Conservation (phyloP, 2,797 vertebrate genomes). For the Meda fulgida region DNA sequence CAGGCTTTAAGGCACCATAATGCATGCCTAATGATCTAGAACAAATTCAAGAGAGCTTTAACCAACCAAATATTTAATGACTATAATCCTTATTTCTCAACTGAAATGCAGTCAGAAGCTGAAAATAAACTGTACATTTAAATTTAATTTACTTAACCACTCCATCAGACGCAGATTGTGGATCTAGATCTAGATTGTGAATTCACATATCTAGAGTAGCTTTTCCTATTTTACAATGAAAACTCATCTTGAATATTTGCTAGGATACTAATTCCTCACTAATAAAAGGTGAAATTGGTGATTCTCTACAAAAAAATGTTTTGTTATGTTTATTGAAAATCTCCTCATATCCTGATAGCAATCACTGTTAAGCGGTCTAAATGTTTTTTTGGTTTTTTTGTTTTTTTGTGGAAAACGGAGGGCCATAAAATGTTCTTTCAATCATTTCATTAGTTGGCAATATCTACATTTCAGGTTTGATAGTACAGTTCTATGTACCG, state of each 20-base stretch:
- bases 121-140: slow-evolving; percentile 11
- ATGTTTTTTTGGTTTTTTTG: too few relatives aligned
- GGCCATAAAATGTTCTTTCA: too few relatives aligned
- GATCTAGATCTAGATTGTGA: neutral
- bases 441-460: too few relatives aligned
- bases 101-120: slow-evolving; percentile 5
- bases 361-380: too few relatives aligned
- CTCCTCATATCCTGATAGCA: too few relatives aligned
- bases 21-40: slow-evolving; percentile 31
- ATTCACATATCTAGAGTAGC: neutral
- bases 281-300: neutral
- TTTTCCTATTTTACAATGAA: slow-evolving; percentile 12
- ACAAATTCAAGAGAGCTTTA: slow-evolving; percentile 12
- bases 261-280: neutral
- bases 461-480: too few relatives aligned
- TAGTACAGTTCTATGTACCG: too few relatives aligned
- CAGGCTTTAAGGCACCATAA: neutral
- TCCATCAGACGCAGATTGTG: neutral
- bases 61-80: slow-evolving; percentile 9
- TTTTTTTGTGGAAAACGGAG: too few relatives aligned
- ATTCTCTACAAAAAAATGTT: too few relatives aligned
- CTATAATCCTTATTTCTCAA: neutral
- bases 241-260: neutral
- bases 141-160: slow-evolving; percentile 1
- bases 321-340: too few relatives aligned